Evolutionary conservation across 2,113 vertebrate species (phyloP), one percentile per base, ranked within the genome.

Genomic region (Cnemophilus loriae): DNA sequence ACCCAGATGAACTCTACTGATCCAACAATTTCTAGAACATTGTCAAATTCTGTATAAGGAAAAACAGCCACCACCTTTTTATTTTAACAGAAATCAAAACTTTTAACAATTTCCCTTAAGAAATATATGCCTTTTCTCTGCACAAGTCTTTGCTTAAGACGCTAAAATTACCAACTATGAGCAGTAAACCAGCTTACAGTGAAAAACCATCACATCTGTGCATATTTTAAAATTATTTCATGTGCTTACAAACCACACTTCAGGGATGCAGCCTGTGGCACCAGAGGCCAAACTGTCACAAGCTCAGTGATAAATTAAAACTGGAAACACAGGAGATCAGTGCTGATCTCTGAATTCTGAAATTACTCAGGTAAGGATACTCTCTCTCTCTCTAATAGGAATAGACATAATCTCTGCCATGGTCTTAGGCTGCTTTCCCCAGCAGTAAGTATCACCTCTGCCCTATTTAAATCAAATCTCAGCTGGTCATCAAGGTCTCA

Each of bases 401-500:
- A 80, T 22, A 81, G 57, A 69, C 55, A 53, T 77, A 55, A 93
- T 81, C 79, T 70, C 68, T 84, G 30, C 35, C 39, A 47, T 2
- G 3, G 47, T 63, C 42, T 67, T 89, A 92, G 91, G 76, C 70
- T 75, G 80, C 86, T 95, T 95, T 95, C 89, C 91, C 69, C 84
- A 64, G 56, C 73, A 90, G 33, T 42, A 84, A 61, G 68, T 26
- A 64, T 80, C 67, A 82, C 67, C 55, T 89, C 86, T 86, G 69
- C 69, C 71, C 78, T 86, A 77, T 69, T 95, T 95, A 95, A 77
- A 80, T 94, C 89, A 91, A 89, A 88, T 74, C 78, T 95, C 73
- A 76, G 47, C 50, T 60, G 84, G 61, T 75, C 68, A 88, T 30
- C 93, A 64, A 59, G 89, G 70, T 82, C 68, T 88, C 49, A 61